Evolutionary conservation across 2,888 invertebrate species (phyloP).

Genomic region (Agrenia bidenticulata): DNA sequence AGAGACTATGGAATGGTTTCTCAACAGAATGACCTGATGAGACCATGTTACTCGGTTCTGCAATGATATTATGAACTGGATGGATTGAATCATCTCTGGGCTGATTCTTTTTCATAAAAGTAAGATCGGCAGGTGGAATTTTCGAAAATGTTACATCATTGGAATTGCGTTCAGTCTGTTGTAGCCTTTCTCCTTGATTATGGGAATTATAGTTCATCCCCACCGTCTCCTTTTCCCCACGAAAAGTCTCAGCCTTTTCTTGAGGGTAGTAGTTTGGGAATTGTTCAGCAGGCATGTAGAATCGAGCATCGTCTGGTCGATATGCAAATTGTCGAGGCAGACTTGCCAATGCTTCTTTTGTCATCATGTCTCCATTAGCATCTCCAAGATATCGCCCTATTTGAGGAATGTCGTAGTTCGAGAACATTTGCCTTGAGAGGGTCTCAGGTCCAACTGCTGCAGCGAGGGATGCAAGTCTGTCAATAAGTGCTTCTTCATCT

Average conservation of each 20-base stretch:
- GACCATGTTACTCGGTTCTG: conserved; percentile 41
- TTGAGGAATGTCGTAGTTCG: conserved; percentile 34
- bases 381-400: conserved; percentile 26
- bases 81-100: conserved; percentile 3
- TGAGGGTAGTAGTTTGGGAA: conserved; percentile 27
- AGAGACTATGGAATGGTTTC: conserved; percentile 8
- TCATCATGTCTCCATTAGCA: conserved; percentile 21
- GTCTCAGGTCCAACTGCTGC: conserved; percentile 30
- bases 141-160: background rate
- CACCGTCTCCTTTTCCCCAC: background rate
- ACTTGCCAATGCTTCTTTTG: conserved; percentile 29
- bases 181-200: background rate
- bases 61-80: conserved; percentile 16
- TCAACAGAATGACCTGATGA: conserved; percentile 39
- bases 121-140: conserved; percentile 13
- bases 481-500: conserved; percentile 50
- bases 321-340: conserved; percentile 49
- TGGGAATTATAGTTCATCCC: background rate
- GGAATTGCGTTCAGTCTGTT: background rate
- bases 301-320: conserved; percentile 46
- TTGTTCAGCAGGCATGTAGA: conserved; percentile 40
- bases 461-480: conserved; percentile 43
- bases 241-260: conserved; percentile 4
- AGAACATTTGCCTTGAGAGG: conserved; percentile 5
- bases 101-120: conserved; percentile 41